A percentile compares a stretch with the other conserved stretches of the same genome.
Conservation (phyloP, 2,797 vertebrate species). For the Streptopelia turtur region DNA sequence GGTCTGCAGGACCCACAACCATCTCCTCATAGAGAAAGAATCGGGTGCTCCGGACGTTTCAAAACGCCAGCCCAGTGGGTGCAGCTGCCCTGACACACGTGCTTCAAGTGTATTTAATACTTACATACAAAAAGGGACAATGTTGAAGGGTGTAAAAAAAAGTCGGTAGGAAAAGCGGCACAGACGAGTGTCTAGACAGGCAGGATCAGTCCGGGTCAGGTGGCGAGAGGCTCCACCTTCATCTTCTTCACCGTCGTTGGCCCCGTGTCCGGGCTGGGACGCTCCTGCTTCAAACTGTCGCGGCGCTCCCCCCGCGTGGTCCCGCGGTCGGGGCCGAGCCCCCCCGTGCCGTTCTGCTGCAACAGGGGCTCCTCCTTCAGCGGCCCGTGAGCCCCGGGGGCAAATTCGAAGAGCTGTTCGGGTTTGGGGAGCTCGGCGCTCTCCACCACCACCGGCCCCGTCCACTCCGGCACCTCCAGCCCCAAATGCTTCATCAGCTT, state of each 20-base stretch:
- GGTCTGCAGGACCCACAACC: too few species aligned
- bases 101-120: not conserved
- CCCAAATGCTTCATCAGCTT: slow-evolving; percentile 88
- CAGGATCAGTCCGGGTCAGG: slow-evolving; percentile 63
- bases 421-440: not conserved
- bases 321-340: not conserved
- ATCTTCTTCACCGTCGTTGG: slow-evolving; percentile 50
- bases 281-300: not conserved
- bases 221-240: slow-evolving; percentile 68
- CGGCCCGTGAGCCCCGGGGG: not conserved
- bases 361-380: not conserved
- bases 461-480: slow-evolving; percentile 89
- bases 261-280: not conserved
- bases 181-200: not conserved
- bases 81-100: not conserved
- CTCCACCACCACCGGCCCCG: slow-evolving; percentile 83
- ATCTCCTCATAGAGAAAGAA: not conserved
- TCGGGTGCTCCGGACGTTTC: accelerated
- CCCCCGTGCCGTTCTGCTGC: not conserved
- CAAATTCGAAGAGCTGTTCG: not conserved
- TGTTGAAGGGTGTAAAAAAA: slow-evolving; percentile 55
- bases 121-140: slow-evolving; percentile 48
- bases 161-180: slow-evolving; percentile 29
- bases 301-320: not conserved
- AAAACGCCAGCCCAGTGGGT: accelerated